phyloP scores from a whole-genome alignment of 1,140 invertebrate species.

The Bilobella aurantiaca region DNA sequence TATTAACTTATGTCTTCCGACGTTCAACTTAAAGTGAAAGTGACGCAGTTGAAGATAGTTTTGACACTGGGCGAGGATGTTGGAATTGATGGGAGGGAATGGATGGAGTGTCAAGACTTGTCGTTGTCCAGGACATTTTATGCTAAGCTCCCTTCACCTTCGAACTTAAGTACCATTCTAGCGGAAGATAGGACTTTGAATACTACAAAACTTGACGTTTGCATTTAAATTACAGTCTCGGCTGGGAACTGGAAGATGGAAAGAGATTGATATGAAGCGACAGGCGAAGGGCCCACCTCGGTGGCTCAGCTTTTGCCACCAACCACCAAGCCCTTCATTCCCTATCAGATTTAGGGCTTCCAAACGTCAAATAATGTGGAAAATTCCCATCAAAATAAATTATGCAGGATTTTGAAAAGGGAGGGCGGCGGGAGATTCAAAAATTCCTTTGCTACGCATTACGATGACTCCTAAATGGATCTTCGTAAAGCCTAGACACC shows the following conservation, averaged over 20 bases:
- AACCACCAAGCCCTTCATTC: not conserved
- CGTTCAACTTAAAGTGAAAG: too few species aligned
- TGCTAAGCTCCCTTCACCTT: not conserved
- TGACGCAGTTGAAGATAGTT: too few species aligned
- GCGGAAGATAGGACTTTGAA: too few species aligned
- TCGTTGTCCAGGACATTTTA: too few species aligned
- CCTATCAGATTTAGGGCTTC: slow-evolving; percentile 7
- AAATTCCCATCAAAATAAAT: slow-evolving; percentile 26
- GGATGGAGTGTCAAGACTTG: too few species aligned
- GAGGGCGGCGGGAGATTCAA: not conserved
- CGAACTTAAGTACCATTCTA: too few species aligned
- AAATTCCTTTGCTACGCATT: too few species aligned
- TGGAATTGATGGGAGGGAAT: too few species aligned
- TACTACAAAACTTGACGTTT: not conserved
- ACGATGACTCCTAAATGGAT: too few species aligned
- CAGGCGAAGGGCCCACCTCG: not conserved
- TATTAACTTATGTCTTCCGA: too few species aligned
- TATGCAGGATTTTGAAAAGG: slow-evolving; percentile 11
- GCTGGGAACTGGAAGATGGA: not conserved
- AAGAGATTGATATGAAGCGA: not conserved
- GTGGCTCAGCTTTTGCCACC: not conserved
- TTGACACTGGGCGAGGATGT: too few species aligned
- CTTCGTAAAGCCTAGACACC: too few species aligned
- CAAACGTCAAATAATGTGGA: slow-evolving; percentile 25
- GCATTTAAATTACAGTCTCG: slow-evolving; percentile 1